Base-by-base conservation (phyloP, 2,113 vertebrate genomes). In the Mionectes macconnelli region DNA sequence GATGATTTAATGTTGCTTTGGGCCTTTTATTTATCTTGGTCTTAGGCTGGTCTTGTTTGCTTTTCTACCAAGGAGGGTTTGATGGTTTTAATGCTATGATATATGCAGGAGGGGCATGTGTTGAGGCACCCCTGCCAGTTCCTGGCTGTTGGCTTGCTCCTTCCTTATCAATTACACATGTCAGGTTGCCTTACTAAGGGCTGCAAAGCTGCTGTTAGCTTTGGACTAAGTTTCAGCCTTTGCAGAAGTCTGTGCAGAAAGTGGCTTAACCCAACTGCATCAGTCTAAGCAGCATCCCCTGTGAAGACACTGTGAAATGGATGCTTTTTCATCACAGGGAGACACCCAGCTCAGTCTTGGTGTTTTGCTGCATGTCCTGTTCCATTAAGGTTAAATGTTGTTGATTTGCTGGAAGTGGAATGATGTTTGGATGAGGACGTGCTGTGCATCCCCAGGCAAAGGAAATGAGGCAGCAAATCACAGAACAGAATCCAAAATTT, bases 1-100 rank as follows among this genome's bases (percentile, higher is more conserved):
- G 55, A 94, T 93, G 87, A 97, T 97, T 96, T 97, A 96, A 85
- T 89, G 79, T 88, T 87, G 76, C 93, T 93, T 81, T 81, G 87
- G 79, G 76, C 62, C 73, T 88, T 94, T 95, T 84, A 87, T 89
- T 18, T 84, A n/a, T 86, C 92, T 87, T 68, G 75, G 40, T 96
- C 87, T 90, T 86, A 67, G 8, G 66, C 66, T 6, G 85, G 55
- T 79, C 89, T 80, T 94, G 84, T 96, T 97, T 96, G 80, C 76
- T 95, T 72, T 93, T 85, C 73, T 85, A 91, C 79, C 44, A 85
- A 85, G 84, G 35, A 82, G 73, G 25, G 33, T 87, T 70, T 92
- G 52, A 72, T 95, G 85, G 40, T 49, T 90, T 94, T 90, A 90
- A 60, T 56, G 80, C 62, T 47, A 1, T 87, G 84, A 97, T 93